A percentile compares a stretch with the other conserved stretches of the same genome.
Evolutionary conservation across 2,797 vertebrate genomes (phyloP).

Genomic region (Graptemys geographica): DNA sequence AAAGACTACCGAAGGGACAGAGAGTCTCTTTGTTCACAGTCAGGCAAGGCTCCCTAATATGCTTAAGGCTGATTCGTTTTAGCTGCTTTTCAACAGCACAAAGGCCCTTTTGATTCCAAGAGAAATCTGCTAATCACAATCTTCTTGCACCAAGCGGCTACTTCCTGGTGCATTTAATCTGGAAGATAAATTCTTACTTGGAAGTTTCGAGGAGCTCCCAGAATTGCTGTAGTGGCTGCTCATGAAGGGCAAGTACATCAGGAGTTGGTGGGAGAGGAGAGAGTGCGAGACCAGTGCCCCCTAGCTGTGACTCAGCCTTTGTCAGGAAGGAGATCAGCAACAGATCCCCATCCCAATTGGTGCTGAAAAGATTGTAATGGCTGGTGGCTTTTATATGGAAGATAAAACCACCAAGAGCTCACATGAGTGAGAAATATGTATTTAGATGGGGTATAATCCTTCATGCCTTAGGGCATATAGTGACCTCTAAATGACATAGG

Average conservation of each 20-base stretch:
- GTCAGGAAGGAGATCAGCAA: not conserved
- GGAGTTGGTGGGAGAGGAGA: not conserved
- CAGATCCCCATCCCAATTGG: not conserved
- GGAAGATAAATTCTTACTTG: not conserved
- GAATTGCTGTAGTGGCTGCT: not conserved
- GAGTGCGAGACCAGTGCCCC: not conserved
- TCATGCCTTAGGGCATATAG: not conserved
- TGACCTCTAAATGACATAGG: not conserved
- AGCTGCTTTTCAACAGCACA: not conserved
- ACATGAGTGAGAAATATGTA: not conserved
- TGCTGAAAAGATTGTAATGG: not conserved
- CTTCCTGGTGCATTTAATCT: not conserved
- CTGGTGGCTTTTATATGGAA: not conserved
- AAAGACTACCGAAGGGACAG: not conserved
- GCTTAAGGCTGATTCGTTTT: not conserved
- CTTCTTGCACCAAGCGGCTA: not conserved
- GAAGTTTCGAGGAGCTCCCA: not conserved
- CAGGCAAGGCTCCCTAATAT: not conserved
- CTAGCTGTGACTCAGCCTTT: not conserved
- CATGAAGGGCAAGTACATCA: not conserved
- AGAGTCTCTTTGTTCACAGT: not conserved
- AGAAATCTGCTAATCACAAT: not conserved
- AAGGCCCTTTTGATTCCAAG: not conserved
- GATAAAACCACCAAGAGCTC: not conserved
- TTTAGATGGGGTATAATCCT: not conserved